These are phyloP conservation scores for Colius striatus DNA, from an alignment of 2,113 vertebrate genomes.

Conservation along the genomic window DNA sequence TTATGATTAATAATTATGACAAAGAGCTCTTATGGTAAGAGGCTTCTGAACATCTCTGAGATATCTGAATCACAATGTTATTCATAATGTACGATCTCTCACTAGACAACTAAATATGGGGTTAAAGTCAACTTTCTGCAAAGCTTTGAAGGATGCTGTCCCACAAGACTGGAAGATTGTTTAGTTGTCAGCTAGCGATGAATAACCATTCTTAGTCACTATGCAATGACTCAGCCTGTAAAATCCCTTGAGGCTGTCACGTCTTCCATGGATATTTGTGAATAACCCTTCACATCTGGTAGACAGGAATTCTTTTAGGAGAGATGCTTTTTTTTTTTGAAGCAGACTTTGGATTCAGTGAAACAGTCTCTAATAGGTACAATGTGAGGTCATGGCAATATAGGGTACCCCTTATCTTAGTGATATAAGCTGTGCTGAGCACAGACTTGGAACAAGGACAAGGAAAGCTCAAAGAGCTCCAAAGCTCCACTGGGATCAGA, in stretches of 20 bases:
- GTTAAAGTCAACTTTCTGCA: slow-evolving; percentile 22
- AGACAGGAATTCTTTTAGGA: background rate
- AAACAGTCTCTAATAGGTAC: background rate
- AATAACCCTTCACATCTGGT: slow-evolving; percentile 32
- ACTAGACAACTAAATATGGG: background rate
- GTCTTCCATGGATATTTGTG: background rate
- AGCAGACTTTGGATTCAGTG: background rate
- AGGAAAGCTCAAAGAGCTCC: background rate
- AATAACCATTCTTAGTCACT: slow-evolving; percentile 51
- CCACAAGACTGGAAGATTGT: background rate
- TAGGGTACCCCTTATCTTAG: background rate
- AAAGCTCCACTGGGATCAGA: background rate
- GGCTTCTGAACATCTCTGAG: background rate
- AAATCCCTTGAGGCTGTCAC: background rate
- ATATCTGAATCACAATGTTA: slow-evolving; percentile 39
- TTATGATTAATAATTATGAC: slow-evolving; percentile 17
- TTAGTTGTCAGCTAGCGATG: background rate
- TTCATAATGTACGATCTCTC: slow-evolving; percentile 19
- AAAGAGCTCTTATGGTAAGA: background rate
- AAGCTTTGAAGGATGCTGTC: slow-evolving; percentile 13
- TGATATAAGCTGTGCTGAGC: background rate
- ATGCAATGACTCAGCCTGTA: slow-evolving; percentile 39
- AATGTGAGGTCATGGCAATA: background rate
- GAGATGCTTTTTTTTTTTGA: background rate
- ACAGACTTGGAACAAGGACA: background rate